These are phyloP conservation scores for Sminthopsis crassicaudata DNA, from an alignment of 2,113 vertebrate species.

Conservation along the genomic window DNA sequence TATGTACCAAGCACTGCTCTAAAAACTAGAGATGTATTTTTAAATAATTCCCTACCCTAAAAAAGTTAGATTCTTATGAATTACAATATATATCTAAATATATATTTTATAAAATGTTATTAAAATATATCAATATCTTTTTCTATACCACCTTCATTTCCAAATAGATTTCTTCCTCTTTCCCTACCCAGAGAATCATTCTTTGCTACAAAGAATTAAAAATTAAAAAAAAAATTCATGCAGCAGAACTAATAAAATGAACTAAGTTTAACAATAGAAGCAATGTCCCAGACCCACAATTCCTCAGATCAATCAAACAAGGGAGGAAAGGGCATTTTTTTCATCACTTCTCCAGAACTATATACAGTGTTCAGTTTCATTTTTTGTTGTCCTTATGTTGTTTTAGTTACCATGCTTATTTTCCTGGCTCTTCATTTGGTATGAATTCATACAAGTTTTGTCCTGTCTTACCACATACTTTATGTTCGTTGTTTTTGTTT, in stretches of 20 bases:
- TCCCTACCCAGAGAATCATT: background rate
- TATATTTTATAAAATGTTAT: background rate
- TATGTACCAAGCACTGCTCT: background rate
- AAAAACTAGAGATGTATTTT: background rate
- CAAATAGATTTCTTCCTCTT: background rate
- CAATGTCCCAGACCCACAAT: background rate
- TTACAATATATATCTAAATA: background rate
- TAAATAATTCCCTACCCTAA: background rate
- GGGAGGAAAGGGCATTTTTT: background rate
- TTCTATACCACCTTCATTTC: background rate
- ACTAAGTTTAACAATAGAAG: background rate
- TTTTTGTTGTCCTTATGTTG: background rate
- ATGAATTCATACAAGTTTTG: background rate
- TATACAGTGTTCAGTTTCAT: background rate
- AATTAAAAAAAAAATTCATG: background rate
- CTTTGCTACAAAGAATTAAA: background rate
- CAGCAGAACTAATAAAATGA: background rate
- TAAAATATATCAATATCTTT: background rate
- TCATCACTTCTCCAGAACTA: background rate
- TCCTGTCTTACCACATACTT: background rate
- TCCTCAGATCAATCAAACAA: background rate
- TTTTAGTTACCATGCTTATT: background rate
- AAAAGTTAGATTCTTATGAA: background rate
- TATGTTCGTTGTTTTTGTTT: background rate
- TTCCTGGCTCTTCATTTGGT: background rate